Evolutionary conservation across 2,888 invertebrate species (phyloP).

Genomic region (Synergus laeviventris): DNA sequence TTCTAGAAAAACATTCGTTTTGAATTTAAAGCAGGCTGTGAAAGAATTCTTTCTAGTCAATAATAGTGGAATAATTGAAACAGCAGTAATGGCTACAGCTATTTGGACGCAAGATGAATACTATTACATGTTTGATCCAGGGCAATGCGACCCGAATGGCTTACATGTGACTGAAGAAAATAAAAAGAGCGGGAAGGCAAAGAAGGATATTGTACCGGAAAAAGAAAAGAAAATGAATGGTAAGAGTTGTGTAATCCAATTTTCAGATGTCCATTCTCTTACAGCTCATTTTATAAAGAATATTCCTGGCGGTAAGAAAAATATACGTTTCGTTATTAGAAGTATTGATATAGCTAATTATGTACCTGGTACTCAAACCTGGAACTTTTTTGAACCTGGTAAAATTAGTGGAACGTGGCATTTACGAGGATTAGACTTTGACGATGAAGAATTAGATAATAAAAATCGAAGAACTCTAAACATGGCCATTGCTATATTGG

Average conservation of each 20-base stretch:
- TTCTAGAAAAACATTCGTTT: slow-evolving; percentile 62
- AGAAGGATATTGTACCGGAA: slow-evolving; percentile 23
- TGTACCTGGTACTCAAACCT: slow-evolving; percentile 63
- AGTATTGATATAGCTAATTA: slow-evolving; percentile 63
- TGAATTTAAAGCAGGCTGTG: slow-evolving; percentile 64
- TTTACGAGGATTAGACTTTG: slow-evolving; percentile 60
- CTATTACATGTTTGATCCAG: slow-evolving; percentile 81
- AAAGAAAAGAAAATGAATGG: slow-evolving; percentile 57
- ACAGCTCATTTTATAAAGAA: slow-evolving; percentile 60
- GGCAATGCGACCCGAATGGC: slow-evolving; percentile 72
- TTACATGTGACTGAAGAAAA: slow-evolving; percentile 61
- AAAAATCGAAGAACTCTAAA: slow-evolving; percentile 75
- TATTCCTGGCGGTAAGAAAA: slow-evolving; percentile 59
- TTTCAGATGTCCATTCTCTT: slow-evolving; percentile 58
- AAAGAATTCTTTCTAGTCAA: slow-evolving; percentile 68
- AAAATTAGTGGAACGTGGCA: slow-evolving; percentile 66
- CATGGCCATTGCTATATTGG: slow-evolving; percentile 74
- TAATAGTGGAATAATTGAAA: slow-evolving; percentile 66
- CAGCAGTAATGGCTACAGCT: slow-evolving; percentile 73
- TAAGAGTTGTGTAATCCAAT: slow-evolving; percentile 67
- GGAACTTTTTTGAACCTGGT: slow-evolving; percentile 66
- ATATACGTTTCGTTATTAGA: slow-evolving; percentile 66
- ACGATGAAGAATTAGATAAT: slow-evolving; percentile 66
- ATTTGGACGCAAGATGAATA: slow-evolving; percentile 80
- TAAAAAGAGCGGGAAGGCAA: slow-evolving; percentile 56